phyloP scores from a whole-genome alignment of 2,888 invertebrate genomes.

The Argynnis bischoffii region DNA sequence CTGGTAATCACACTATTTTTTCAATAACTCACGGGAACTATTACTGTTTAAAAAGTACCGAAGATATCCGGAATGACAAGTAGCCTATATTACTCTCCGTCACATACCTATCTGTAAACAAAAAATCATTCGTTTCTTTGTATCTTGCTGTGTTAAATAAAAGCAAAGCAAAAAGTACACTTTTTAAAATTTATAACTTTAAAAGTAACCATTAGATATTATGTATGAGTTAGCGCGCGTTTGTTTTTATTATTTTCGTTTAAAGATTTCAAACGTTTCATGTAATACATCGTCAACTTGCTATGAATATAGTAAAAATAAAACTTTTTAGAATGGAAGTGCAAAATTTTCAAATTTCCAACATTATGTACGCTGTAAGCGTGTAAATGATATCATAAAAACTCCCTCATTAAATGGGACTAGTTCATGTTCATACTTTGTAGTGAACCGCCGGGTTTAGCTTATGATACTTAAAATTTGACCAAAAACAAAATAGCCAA shows the following conservation, averaged over 20 bases:
- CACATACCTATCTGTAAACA: neutral
- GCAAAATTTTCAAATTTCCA: slow-evolving; percentile 20
- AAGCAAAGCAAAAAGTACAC: no score
- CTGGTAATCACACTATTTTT: no score
- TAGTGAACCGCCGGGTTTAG: slow-evolving; percentile 29
- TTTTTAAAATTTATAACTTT: no score
- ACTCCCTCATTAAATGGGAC: slow-evolving; percentile 33
- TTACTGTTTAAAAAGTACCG: no score
- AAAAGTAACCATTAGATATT: neutral
- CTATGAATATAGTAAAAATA: neutral
- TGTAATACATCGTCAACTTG: neutral
- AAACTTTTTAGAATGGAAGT: slow-evolving; percentile 18
- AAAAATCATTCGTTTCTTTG: neutral
- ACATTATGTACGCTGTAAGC: slow-evolving; percentile 28
- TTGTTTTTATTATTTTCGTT: no score
- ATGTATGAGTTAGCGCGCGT: neutral
- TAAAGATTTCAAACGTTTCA: no score
- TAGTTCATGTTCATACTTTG: slow-evolving; percentile 36
- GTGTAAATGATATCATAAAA: slow-evolving; percentile 37
- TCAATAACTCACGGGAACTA: no score
- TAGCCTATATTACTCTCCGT: neutral
- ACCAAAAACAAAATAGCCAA: neutral
- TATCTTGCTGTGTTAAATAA: neutral
- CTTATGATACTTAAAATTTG: slow-evolving; percentile 25
- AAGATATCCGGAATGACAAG: no score